Evolutionary conservation across 2,113 vertebrate genomes (phyloP).

Genomic region (Silurus glanis): DNA sequence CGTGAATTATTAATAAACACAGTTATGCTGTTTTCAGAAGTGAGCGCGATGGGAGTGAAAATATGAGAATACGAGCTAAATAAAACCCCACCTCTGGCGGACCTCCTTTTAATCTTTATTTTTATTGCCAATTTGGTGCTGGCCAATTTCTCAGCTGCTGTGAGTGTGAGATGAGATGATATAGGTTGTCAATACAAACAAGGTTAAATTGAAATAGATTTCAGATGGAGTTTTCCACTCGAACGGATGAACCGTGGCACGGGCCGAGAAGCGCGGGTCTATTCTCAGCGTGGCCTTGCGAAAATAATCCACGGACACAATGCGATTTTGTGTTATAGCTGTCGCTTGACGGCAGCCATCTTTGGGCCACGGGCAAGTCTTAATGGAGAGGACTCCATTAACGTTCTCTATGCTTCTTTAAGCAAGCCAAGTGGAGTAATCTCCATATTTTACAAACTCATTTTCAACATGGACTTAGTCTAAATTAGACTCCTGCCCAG

Average conservation of each 20-base stretch:
- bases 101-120: slow-evolving; percentile 53
- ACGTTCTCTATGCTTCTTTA: slow-evolving; percentile 46
- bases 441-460: slow-evolving; percentile 65
- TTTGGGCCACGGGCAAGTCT: background rate
- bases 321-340: slow-evolving; percentile 4
- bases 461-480: slow-evolving; percentile 58
- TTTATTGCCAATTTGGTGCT: slow-evolving; percentile 57
- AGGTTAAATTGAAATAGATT: slow-evolving; percentile 59
- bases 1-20: slow-evolving; percentile 53
- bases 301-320: slow-evolving; percentile 2
- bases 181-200: slow-evolving; percentile 57
- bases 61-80: slow-evolving; percentile 22
- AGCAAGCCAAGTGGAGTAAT: slow-evolving; percentile 57
- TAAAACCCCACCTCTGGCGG: background rate
- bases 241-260: slow-evolving; percentile 11
- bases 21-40: slow-evolving; percentile 40
- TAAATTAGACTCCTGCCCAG: slow-evolving; percentile 60
- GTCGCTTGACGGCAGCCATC: background rate
- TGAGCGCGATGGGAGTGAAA: background rate
- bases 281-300: background rate
- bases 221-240: slow-evolving; percentile 48
- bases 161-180: slow-evolving; percentile 52
- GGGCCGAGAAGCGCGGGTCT: background rate
- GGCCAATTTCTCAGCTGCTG: slow-evolving; percentile 48
- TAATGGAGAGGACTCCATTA: slow-evolving; percentile 37